Evolutionary conservation across 2,888 invertebrate genomes (phyloP).

Genomic region (Phrixothrix hirtus): DNA sequence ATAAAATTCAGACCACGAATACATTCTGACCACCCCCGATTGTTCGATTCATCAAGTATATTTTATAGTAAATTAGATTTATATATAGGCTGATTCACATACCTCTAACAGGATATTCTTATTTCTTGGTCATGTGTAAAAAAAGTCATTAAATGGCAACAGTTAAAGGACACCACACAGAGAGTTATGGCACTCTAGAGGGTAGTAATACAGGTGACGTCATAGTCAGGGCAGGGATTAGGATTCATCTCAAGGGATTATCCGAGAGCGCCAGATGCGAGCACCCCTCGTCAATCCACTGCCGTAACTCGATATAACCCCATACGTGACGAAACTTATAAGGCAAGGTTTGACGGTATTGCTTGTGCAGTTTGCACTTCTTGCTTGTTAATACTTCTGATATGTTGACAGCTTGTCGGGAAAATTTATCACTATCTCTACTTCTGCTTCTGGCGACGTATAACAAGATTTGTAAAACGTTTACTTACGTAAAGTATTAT

Average conservation of each 20-base stretch:
- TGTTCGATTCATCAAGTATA: constrained; percentile 17
- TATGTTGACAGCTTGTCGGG: constrained; percentile 30
- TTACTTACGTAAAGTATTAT: too few species aligned
- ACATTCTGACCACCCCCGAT: constrained; percentile 2
- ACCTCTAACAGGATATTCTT: too few species aligned
- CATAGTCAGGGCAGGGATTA: constrained; percentile 50
- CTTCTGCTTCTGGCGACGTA: neutral
- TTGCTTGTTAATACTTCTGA: constrained; percentile 27
- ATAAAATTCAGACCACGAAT: constrained; percentile 23
- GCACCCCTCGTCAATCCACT: constrained; percentile 45
- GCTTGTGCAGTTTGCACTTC: constrained; percentile 33
- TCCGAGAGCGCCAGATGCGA: constrained; percentile 47
- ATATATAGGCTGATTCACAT: too few species aligned
- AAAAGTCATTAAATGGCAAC: constrained; percentile 25
- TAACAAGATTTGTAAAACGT: neutral
- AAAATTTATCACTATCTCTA: constrained; percentile 20
- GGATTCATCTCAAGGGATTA: constrained; percentile 51
- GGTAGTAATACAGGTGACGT: constrained; percentile 45
- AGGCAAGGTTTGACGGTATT: constrained; percentile 30
- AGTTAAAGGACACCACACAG: constrained; percentile 42
- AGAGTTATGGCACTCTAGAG: constrained; percentile 43
- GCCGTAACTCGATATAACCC: constrained; percentile 50
- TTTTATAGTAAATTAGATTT: constrained; percentile 16
- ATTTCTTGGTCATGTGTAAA: constrained; percentile 12
- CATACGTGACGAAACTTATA: constrained; percentile 51